Percentiles rank a stretch among this genome's conserved stretches.
phyloP scores from a whole-genome alignment of 2,113 vertebrate genomes.

The Coturnix japonica region DNA sequence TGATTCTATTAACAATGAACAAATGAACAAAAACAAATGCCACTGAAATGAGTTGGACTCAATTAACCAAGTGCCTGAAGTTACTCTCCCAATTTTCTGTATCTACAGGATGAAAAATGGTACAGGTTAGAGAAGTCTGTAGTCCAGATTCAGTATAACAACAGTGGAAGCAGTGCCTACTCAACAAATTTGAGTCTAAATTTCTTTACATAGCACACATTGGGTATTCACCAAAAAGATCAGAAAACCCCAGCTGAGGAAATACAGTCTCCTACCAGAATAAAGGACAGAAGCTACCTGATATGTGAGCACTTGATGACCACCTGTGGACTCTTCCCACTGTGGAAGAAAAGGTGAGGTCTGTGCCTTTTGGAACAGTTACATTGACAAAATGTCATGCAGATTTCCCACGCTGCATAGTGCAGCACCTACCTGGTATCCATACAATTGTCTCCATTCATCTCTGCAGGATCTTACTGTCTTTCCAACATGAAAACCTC shows the following conservation, averaged over 20 bases:
- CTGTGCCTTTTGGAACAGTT: background rate
- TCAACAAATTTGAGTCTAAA: background rate
- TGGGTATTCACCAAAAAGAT: background rate
- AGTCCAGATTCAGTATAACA: background rate
- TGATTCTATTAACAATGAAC: background rate
- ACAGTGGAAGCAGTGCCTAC: background rate
- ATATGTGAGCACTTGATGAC: background rate
- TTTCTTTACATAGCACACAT: background rate
- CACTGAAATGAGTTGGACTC: background rate
- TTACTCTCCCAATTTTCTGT: background rate
- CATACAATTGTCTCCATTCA: background rate
- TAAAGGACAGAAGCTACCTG: background rate
- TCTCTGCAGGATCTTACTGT: background rate
- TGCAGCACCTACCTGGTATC: background rate
- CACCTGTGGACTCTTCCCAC: too few relatives aligned
- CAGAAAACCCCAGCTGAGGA: background rate
- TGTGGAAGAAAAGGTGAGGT: background rate
- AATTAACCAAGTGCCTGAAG: background rate
- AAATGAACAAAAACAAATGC: background rate
- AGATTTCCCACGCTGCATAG: background rate
- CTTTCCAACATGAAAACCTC: background rate
- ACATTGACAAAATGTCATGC: background rate
- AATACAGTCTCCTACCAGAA: background rate
- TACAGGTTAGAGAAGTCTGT: background rate
- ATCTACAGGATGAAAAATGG: background rate